A percentile compares a stretch with the other conserved stretches of the same genome.
Conservation (phyloP, 2,888 invertebrate species). For the Hypolimnas misippus region DNA sequence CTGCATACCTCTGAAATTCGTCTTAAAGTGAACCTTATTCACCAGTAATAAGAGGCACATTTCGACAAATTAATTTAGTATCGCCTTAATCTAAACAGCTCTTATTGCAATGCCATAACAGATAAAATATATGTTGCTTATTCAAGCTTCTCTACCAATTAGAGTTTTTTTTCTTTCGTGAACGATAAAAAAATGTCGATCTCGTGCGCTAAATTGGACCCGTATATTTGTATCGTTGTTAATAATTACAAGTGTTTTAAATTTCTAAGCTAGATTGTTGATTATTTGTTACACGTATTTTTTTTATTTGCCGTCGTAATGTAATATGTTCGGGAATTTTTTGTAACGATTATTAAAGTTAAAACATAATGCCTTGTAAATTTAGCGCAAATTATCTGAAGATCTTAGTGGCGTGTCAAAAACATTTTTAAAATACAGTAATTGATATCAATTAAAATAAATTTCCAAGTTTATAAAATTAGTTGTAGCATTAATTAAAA, state of each 20-base stretch:
- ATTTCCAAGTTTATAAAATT: background rate
- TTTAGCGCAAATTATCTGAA: background rate
- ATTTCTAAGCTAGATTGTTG: slow-evolving; percentile 8
- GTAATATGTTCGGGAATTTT: background rate
- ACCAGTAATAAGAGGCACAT: background rate
- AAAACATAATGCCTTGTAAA: background rate
- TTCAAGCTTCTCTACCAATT: slow-evolving; percentile 1
- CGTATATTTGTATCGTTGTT: slow-evolving; percentile 20
- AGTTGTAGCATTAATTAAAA: background rate
- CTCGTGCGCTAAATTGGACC: slow-evolving; percentile 29
- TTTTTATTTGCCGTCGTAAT: background rate
- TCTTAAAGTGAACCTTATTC: slow-evolving; percentile 15
- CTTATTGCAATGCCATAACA: slow-evolving; percentile 15
- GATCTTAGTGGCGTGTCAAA: background rate
- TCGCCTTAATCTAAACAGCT: slow-evolving; percentile 4
- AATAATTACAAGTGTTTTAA: slow-evolving; percentile 25
- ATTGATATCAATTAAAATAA: background rate
- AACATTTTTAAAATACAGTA: background rate
- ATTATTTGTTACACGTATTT: background rate
- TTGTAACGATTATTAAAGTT: background rate
- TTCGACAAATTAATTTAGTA: background rate
- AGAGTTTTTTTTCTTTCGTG: slow-evolving; percentile 17
- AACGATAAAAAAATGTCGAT: slow-evolving; percentile 22
- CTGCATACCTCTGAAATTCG: slow-evolving; percentile 21
- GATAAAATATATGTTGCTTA: background rate